These are phyloP conservation scores for Hapalemur alaotrensis DNA, from an alignment of 2,797 vertebrate genomes.

Conservation along the genomic window DNA sequence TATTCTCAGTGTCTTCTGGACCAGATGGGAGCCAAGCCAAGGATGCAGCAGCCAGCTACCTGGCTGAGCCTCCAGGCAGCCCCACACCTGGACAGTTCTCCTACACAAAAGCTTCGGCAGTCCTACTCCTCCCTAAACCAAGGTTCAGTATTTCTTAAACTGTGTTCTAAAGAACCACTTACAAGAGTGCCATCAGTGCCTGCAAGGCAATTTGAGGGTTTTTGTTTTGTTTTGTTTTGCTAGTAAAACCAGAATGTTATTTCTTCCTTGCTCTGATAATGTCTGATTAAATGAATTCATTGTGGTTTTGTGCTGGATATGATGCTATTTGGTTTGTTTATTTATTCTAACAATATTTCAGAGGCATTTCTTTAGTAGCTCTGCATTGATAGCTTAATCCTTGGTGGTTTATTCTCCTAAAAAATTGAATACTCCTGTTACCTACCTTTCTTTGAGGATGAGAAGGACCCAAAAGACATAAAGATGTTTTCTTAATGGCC, in stretches of 20 bases:
- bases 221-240: neutral
- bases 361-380: neutral
- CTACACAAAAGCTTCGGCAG: neutral
- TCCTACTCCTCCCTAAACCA: neutral
- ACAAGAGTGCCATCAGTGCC: neutral
- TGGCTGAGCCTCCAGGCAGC: neutral
- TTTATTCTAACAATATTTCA: neutral
- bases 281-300: constrained; percentile 15
- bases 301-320: neutral
- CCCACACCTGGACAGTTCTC: constrained; percentile 2
- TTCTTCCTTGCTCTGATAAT: constrained; percentile 21
- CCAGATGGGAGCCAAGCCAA: neutral
- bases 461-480: neutral
- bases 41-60: constrained; percentile 14
- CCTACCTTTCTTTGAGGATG: neutral
- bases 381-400: neutral
- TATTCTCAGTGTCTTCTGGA: neutral
- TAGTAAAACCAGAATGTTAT: constrained; percentile 16
- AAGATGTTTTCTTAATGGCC: neutral
- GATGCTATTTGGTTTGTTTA: neutral
- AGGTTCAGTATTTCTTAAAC: neutral
- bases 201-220: neutral
- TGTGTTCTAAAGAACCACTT: neutral
- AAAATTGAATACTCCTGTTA: neutral
- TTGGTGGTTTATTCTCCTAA: neutral